Base-by-base conservation (phyloP, 2,888 invertebrate species). In the Oeneis ivallda region DNA sequence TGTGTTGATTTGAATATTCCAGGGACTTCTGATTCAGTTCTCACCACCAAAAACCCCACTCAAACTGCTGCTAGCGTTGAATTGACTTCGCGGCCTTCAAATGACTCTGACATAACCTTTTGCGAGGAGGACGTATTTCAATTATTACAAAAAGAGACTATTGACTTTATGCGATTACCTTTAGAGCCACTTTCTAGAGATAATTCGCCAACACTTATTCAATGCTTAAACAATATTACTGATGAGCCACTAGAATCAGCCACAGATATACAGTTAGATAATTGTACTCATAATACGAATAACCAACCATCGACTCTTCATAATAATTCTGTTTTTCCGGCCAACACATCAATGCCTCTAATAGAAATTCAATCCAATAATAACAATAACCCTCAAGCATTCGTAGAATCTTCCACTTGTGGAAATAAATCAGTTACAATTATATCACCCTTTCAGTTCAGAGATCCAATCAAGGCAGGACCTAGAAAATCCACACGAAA, bases 391-490 rank as follows among this genome's bases (percentile, higher is more conserved):
- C 47, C 17, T 47, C 47, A 8, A 47, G 47, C 47, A 15, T 47
- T 15, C 47, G 47, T 15, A 15, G 47, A 47, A 47, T 17, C 47
- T 15, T 47, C 47, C 17, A 47, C 9, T 15, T 9, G 6, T 47
- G 17, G 6, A 9, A 47, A 47, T 6, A 47, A 47, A 47, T 15
- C 47, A 17, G 17, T 47, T 47, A 47, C 17, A 47, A 45, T 45
- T 45, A 47, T 47, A 47, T 47, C 47, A 15, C 47, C 17, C 47
- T 47, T 47, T 47, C 47, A 47, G 47, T 47, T 47, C 17, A 47
- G 47, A 47, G 17, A 47, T 7, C 47, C 47, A 47, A 47, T 47
- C 17, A 47, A 47, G 47, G 47, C 47, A 47, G 47, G 8, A 17
- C 47, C 47, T 47, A 47, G 47, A 47, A 47, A 47, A 47, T 47